Evolutionary conservation across 2,888 invertebrate genomes (phyloP).

Genomic region (Stenchaetothrips biformis): DNA sequence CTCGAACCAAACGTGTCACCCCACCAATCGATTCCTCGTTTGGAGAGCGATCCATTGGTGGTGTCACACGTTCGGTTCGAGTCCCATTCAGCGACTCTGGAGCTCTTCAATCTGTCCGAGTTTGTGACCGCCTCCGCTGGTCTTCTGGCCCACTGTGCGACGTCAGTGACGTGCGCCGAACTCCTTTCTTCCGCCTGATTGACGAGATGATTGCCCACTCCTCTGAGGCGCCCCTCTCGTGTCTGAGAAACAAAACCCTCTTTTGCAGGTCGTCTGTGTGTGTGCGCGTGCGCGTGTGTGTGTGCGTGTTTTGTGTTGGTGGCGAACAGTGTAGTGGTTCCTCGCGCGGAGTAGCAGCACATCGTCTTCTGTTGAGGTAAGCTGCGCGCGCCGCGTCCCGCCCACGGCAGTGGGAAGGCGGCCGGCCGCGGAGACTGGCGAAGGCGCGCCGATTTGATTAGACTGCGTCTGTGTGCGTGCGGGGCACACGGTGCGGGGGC

Average conservation of each 20-base stretch:
- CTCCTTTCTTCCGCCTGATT: no score
- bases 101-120: no score
- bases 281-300: background rate
- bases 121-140: no score
- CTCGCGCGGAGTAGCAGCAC: background rate
- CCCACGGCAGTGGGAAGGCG: background rate
- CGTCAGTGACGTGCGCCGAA: no score
- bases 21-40: no score
- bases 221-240: background rate
- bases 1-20: no score
- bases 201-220: background rate
- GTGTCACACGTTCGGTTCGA: no score
- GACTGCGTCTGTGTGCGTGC: background rate
- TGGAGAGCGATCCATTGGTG: no score
- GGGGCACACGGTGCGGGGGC: no score
- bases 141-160: no score
- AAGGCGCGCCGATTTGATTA: background rate
- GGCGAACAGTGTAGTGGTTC: background rate
- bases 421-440: background rate
- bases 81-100: no score
- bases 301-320: background rate
- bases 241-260: background rate
- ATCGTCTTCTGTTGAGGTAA: conserved; percentile 21
- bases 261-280: background rate
- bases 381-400: background rate